Percentiles rank a stretch among this genome's conserved stretches.
phyloP scores from a whole-genome alignment of 2,113 vertebrate species.

The Argyrosomus japonicus region DNA sequence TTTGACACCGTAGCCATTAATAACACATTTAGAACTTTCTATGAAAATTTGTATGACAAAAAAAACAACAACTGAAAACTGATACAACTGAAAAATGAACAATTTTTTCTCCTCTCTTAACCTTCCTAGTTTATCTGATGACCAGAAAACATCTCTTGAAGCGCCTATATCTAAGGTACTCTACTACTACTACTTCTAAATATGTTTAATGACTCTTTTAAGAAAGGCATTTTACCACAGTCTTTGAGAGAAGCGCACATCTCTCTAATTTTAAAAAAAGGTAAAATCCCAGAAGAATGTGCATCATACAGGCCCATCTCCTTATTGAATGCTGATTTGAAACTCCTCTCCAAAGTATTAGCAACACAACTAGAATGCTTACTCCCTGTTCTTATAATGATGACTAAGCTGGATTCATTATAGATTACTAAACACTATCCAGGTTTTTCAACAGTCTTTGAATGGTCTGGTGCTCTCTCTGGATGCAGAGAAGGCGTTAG shows the following conservation, averaged over 20 bases:
- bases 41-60: too few relatives aligned
- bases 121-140: too few relatives aligned
- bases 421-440: background rate
- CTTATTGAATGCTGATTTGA: background rate
- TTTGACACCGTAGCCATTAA: too few relatives aligned
- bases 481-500: constrained; percentile 1
- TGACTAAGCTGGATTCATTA: background rate
- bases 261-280: background rate
- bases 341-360: background rate
- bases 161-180: background rate
- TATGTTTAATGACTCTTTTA: background rate
- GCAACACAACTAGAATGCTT: background rate
- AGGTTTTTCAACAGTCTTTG: background rate
- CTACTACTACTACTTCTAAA: too few relatives aligned
- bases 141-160: background rate
- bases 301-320: background rate
- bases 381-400: background rate
- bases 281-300: background rate
- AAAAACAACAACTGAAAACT: too few relatives aligned
- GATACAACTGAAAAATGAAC: too few relatives aligned
- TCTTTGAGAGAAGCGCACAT: background rate
- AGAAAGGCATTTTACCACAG: background rate
- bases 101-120: too few relatives aligned
- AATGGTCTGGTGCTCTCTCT: background rate
- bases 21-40: too few relatives aligned